Evolutionary conservation across 1,140 invertebrate species (phyloP).

Genomic region (Drosophila dunni): DNA sequence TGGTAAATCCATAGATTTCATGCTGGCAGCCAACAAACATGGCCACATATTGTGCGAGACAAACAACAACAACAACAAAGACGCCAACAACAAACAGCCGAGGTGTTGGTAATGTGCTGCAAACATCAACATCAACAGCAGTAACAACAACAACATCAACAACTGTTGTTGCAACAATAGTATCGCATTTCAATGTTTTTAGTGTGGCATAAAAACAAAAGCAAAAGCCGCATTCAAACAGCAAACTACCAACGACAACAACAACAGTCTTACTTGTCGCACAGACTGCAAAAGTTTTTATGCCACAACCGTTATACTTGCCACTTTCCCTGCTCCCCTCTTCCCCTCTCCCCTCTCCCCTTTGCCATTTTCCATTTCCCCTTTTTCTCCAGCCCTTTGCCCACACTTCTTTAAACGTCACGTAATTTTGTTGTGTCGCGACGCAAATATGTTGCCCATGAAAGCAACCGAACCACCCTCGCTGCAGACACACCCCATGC

Average conservation of each 20-base stretch:
- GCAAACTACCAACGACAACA: slow-evolving; percentile 54
- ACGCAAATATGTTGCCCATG: slow-evolving; percentile 78
- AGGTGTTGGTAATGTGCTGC: slow-evolving; percentile 69
- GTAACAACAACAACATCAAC: slow-evolving; percentile 39
- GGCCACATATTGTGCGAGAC: slow-evolving; percentile 81
- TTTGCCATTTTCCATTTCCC: background rate
- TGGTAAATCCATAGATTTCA: slow-evolving; percentile 82
- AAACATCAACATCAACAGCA: slow-evolving; percentile 42
- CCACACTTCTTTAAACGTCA: slow-evolving; percentile 5
- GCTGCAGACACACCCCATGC: background rate
- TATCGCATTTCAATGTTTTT: slow-evolving; percentile 81
- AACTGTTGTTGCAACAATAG: slow-evolving; percentile 74
- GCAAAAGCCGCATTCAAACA: slow-evolving; percentile 79
- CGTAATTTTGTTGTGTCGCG: slow-evolving; percentile 82
- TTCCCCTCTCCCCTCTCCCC: background rate
- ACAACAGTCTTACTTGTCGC: slow-evolving; percentile 38
- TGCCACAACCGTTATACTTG: slow-evolving; percentile 50
- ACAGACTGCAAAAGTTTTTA: slow-evolving; percentile 78
- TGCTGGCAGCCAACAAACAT: slow-evolving; percentile 77
- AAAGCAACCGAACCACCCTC: slow-evolving; percentile 41
- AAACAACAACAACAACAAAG: slow-evolving; percentile 46
- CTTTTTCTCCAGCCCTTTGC: background rate
- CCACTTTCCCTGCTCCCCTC: slow-evolving; percentile 1
- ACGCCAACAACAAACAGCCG: slow-evolving; percentile 42
- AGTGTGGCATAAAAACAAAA: slow-evolving; percentile 81